Evolutionary conservation across 2,113 vertebrate genomes (phyloP), one percentile per base, ranked within the genome.

Genomic region (Terrapene triunguis): DNA sequence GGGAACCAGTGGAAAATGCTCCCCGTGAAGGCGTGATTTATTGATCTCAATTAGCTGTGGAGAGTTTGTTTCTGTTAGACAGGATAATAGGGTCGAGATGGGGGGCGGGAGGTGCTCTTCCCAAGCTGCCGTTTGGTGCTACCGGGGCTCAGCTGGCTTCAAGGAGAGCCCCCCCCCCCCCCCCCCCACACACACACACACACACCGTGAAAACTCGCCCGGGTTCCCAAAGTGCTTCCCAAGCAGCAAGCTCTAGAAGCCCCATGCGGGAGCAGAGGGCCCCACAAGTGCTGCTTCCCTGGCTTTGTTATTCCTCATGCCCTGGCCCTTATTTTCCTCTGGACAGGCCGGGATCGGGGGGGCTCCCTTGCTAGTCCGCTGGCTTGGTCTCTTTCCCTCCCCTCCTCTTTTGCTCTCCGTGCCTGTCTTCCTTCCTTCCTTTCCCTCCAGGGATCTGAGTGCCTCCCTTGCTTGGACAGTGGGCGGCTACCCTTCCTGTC

Each of bases 1-100:
- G 94, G 84, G 78, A 76, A 93, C 94, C 88, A 82, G 82, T 81
- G 51, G 76, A 81, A 85, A 88, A 85, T 82, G 57, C 53, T 54
- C 21, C 19, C 21, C 21, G 8, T 22, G 21, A 54, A 50, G 79
- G 94, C 85, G 91, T 98, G 98, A 98, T 98, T 97, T 98, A 98
- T 98, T 32, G 79, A 91, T 91, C 94, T 96, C 95, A 98, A 97
- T 97, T 97, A 98, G 96, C 97, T 97, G 53, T 97, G 97, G 80
- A 97, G 96, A 97, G 97, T 97, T 97, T 98, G 97, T 98, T 98
- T 96, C 98, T 94, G 95, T 96, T 97, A 50, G 54, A 72, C 69
- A 90, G 86, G 90, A 94, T 87, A 97, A 94, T 90, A 90, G 95
- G 92, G 88, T 86, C 44, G 74, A 12, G 55, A 47, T 62, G 86